Base-by-base conservation (phyloP, 2,888 invertebrate species). In the Phengaris alcon region DNA sequence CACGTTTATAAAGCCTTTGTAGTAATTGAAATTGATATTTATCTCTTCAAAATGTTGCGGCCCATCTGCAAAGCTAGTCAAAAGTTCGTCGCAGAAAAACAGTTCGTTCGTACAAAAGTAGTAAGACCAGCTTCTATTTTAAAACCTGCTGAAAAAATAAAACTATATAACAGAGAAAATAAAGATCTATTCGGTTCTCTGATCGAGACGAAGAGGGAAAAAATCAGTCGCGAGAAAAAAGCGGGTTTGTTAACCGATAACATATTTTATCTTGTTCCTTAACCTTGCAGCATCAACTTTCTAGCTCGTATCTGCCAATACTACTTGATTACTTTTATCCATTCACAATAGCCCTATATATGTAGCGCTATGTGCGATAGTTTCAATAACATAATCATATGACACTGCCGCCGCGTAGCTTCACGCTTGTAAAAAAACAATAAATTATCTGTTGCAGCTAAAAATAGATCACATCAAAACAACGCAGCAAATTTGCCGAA, bases 391-490 rank as follows among this genome's bases (percentile, higher is more conserved):
- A 92, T 80, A 79, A 90, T 92, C 92, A 92, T 92, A 92, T 92
- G 92, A 92, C 90, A 88, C 85, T 85, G 86, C 90, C 90, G 91
- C 89, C 91, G 85, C 85, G 81, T 80, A 5, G 82, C 77, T 84
- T 84, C 80, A 85, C 83, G 84, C 83, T 82, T 83, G 84, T 82
- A 82, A 82, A 77, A 81, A 79, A 76, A 75, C 79, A 81, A 81
- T 82, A 84, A 81, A 83, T 85, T 87, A 85, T 90, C 86, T 89
- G 82, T 83, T 79, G 84, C 88, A 93, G 93, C 88, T 91, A 93
- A 91, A 90, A 93, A 92, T 93, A 93, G 85, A 81, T 81, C 87
- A 78, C 86, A 89, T 87, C 89, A 93, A 91, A 92, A 92, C 90
- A 91, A 87, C 87, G 79, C 74, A 79, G 81, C 82, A 80, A 81